Percentiles rank a stretch among this genome's conserved stretches.
phyloP scores from a whole-genome alignment of 2,113 vertebrate species.

The cattle (Bos taurus) region DNA sequence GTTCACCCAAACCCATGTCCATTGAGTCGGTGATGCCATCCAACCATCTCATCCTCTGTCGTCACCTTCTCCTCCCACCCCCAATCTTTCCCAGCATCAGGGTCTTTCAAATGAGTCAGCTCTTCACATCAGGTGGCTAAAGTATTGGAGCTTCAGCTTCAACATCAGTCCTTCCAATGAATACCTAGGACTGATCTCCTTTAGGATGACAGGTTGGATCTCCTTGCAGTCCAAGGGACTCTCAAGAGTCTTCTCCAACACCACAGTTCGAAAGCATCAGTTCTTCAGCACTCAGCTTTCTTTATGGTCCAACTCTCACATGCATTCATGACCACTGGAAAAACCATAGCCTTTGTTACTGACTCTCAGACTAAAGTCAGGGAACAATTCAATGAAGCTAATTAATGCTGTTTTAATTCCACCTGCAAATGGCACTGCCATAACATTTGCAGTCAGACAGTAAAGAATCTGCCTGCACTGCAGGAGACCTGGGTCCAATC shows the following conservation, averaged over 20 bases:
- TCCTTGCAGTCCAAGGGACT: background rate
- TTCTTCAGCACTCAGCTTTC: background rate
- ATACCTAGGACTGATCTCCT: too few relatives aligned
- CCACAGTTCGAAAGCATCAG: background rate
- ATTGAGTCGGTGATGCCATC: too few relatives aligned
- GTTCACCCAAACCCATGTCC: too few relatives aligned
- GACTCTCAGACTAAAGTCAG: conserved; percentile 51
- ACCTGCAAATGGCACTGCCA: conserved; percentile 67
- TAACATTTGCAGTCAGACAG: conserved; percentile 44
- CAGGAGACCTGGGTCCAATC: background rate
- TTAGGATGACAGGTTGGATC: too few relatives aligned
- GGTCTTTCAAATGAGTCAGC: background rate
- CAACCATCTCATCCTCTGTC: too few relatives aligned
- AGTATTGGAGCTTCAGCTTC: background rate
- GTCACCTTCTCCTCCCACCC: too few relatives aligned
- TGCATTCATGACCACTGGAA: background rate
- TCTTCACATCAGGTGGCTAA: background rate
- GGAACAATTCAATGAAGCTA: conserved; percentile 39
- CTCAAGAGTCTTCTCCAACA: background rate
- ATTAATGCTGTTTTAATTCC: conserved; percentile 68
- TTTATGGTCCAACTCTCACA: background rate
- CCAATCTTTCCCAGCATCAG: too few relatives aligned
- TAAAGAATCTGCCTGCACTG: background rate
- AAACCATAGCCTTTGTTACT: background rate
- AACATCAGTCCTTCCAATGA: too few relatives aligned